Percentiles rank a stretch among this genome's conserved stretches.
These are phyloP conservation scores for Mugil cephalus DNA, from an alignment of 2,113 vertebrate species.

Conservation along the genomic window DNA sequence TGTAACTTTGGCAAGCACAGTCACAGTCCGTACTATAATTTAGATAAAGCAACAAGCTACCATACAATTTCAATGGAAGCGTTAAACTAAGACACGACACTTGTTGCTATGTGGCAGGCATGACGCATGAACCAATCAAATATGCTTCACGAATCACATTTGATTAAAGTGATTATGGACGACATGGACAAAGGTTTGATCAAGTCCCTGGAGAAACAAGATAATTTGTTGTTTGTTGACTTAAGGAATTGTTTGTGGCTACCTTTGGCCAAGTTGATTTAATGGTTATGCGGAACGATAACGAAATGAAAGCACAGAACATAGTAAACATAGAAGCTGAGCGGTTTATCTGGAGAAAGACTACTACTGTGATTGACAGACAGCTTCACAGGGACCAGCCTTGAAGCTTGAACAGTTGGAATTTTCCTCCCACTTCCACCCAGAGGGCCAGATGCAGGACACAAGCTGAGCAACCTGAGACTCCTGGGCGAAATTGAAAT, in stretches of 20 bases:
- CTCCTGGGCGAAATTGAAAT: conserved; percentile 65
- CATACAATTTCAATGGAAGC: too few species aligned
- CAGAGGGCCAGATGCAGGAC: conserved; percentile 51
- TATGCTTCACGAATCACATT: too few species aligned
- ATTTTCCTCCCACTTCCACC: conserved; percentile 50
- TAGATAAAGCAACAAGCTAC: too few species aligned
- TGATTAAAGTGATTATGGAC: too few species aligned
- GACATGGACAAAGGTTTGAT: too few species aligned
- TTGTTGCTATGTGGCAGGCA: too few species aligned
- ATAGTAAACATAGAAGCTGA: too few species aligned
- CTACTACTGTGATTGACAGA: conserved; percentile 63
- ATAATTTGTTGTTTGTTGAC: too few species aligned
- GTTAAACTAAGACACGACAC: too few species aligned
- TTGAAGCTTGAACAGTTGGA: conserved; percentile 64
- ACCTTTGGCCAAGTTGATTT: background rate
- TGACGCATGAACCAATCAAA: too few species aligned
- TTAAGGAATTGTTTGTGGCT: too few species aligned
- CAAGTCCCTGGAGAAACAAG: too few species aligned
- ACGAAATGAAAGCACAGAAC: background rate
- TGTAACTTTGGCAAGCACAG: background rate
- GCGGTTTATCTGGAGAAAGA: conserved; percentile 18
- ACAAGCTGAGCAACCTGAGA: conserved; percentile 56
- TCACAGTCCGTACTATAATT: background rate
- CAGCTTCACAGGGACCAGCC: conserved; percentile 33
- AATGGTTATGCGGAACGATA: background rate